Evolutionary conservation across 2,113 vertebrate genomes (phyloP), one percentile per base, ranked within the genome.

Genomic region (Hydropotes inermis): DNA sequence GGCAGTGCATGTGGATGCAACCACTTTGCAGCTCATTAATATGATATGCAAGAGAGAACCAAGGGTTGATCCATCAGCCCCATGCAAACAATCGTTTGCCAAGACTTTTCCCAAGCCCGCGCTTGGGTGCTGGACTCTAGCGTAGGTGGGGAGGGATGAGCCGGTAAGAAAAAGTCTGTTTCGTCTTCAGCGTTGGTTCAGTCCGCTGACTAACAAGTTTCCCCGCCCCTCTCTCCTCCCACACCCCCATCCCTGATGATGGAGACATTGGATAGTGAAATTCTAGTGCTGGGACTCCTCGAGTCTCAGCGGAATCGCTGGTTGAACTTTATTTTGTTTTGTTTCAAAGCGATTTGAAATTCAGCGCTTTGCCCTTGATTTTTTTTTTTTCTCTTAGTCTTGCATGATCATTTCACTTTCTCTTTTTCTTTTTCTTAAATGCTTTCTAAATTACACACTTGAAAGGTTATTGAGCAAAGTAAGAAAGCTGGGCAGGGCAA

Each of bases 271-370:
- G 98, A 96, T 67, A 97, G 98, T 98, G 98, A 98, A 98, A 98
- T 98, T 97, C 90, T 96, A 98, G 98, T 92, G 97, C 98, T 74
- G 97, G 98, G 98, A 98, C 98, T 98, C 98, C 98, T 98, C 91
- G 91, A 16, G 70, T 97, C 97, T 92, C 98, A 81, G 96, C 85
- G 83, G 90, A 96, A 89, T 98, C 97, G 98, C 98, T 98, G 98
- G 98, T 98, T 98, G 98, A 99, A 99, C 99, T 99, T 99, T 97
- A 76, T 98, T 97, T 94, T 96, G 95, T 96, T 98, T 86, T 94
- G 39, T 95, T 95, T 95, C 91, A 78, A 97, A 98, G 91, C 83
- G 3, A 0, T 93, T 85, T 87, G 60, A 97, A 97, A 93, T 87
- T 21, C 55, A 91, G 89, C 97, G 87, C 95, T 95, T 84, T 61